phyloP scores from a whole-genome alignment of 2,888 invertebrate genomes.

The Siphonodentalium dalli region DNA sequence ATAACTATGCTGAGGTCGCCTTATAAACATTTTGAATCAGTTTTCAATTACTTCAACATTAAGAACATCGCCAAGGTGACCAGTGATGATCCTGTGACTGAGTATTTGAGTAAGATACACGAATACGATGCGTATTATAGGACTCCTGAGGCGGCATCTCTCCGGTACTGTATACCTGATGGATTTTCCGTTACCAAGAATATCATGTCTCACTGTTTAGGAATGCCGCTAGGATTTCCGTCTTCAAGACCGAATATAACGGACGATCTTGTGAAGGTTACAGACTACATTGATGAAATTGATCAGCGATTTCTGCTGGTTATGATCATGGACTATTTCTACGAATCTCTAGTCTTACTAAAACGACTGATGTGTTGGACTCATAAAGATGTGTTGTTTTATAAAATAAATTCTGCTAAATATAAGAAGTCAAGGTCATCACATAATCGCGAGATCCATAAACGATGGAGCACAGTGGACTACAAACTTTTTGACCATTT shows the following conservation, averaged over 20 bases:
- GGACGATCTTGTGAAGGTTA: slow-evolving; percentile 27
- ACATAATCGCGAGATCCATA: slow-evolving; percentile 36
- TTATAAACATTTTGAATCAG: slow-evolving; percentile 53
- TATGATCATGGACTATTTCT: slow-evolving; percentile 60
- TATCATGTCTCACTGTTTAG: slow-evolving; percentile 56
- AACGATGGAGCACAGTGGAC: slow-evolving; percentile 52
- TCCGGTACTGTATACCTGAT: slow-evolving; percentile 53
- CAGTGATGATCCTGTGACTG: slow-evolving; percentile 32
- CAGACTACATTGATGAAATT: slow-evolving; percentile 40
- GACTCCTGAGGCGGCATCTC: slow-evolving; percentile 26
- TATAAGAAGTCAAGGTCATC: slow-evolving; percentile 24
- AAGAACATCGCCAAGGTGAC: slow-evolving; percentile 38
- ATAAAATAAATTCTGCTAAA: slow-evolving; percentile 37
- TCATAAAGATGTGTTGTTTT: slow-evolving; percentile 56
- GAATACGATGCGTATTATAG: slow-evolving; percentile 51
- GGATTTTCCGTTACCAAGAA: slow-evolving; percentile 55
- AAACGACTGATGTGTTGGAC: slow-evolving; percentile 60
- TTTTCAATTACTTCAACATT: slow-evolving; percentile 55
- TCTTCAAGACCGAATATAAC: slow-evolving; percentile 36
- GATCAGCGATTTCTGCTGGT: slow-evolving; percentile 52
- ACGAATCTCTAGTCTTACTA: slow-evolving; percentile 60
- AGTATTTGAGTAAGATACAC: slow-evolving; percentile 48
- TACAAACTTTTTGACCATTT: slow-evolving; percentile 56
- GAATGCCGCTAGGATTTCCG: slow-evolving; percentile 58
- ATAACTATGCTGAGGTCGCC: slow-evolving; percentile 59